Evolutionary conservation across 2,113 vertebrate genomes (phyloP).

Genomic region (Sylvilagus bachmani): DNA sequence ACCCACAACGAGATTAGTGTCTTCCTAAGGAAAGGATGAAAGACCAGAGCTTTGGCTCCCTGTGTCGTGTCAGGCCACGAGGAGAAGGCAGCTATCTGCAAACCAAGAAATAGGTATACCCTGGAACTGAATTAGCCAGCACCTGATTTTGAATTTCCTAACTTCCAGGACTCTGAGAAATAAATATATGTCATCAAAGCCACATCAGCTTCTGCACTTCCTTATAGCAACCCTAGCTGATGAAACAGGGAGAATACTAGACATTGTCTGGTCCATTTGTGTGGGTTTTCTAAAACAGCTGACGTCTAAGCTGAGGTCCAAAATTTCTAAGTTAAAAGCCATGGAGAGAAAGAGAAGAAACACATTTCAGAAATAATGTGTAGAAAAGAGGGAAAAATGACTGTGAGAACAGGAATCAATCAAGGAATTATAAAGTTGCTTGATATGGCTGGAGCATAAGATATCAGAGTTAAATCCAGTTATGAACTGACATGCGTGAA

Average conservation of each 20-base stretch:
- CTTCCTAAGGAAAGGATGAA: not conserved
- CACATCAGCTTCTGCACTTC: not conserved
- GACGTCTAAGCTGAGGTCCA: not conserved
- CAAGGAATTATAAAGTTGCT: not conserved
- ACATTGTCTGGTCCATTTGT: not conserved
- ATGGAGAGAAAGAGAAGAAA: not conserved
- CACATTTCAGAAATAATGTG: not conserved
- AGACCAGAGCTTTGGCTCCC: not conserved
- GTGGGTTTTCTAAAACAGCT: not conserved
- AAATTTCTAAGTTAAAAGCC: not conserved
- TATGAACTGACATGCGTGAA: not conserved
- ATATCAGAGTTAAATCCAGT: not conserved
- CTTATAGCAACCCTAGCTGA: not conserved
- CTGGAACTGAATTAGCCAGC: not conserved
- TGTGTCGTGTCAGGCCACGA: no score
- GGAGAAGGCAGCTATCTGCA: not conserved
- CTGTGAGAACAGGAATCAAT: not conserved
- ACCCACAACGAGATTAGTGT: not conserved
- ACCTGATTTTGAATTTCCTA: not conserved
- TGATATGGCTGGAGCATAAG: not conserved
- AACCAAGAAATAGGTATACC: not conserved
- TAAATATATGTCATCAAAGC: not conserved
- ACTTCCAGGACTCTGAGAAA: not conserved
- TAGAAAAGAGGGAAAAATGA: rapidly evolving
- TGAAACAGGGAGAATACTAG: not conserved